These are phyloP conservation scores for Ianthella basta DNA, from an alignment of 37 sponge, comb jelly and placozoan genomes.

Conservation along the genomic window DNA sequence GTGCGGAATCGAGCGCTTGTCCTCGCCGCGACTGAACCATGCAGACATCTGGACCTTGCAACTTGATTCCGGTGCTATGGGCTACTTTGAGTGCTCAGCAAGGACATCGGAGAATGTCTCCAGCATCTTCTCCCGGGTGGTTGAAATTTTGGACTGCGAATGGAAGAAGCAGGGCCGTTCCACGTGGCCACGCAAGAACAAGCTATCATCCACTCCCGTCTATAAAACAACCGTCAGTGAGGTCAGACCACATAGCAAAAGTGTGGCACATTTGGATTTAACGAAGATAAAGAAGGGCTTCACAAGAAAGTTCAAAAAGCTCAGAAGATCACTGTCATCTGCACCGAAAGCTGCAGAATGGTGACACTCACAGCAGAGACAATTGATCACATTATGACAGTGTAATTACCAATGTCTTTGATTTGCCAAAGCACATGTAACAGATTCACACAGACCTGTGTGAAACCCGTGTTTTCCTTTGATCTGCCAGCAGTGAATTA, in stretches of 20 bases:
- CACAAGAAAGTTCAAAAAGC: slow-evolving; percentile 20
- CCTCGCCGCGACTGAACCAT: neutral
- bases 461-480: too few species aligned
- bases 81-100: slow-evolving; percentile 69
- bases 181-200: slow-evolving; percentile 7
- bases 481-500: too few species aligned
- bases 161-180: neutral
- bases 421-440: too few species aligned
- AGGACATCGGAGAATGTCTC: slow-evolving; percentile 43
- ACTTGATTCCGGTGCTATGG: slow-evolving; percentile 44
- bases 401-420: too few species aligned
- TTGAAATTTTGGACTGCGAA: slow-evolving; percentile 19
- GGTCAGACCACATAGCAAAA: neutral
- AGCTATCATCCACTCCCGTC: neutral
- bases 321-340: slow-evolving; percentile 45
- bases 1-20: too few species aligned
- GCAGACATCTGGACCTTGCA: neutral
- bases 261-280: neutral
- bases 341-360: too few species aligned
- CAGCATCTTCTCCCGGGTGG: slow-evolving; percentile 36
- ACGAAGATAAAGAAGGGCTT: slow-evolving; percentile 40
- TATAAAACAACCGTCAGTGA: too few species aligned
- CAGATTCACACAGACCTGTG: too few species aligned
- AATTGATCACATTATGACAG: too few species aligned
- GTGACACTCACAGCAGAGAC: too few species aligned